Evolutionary conservation across 2,797 vertebrate species (phyloP).

Genomic region (Sebastes ruberrimus): DNA sequence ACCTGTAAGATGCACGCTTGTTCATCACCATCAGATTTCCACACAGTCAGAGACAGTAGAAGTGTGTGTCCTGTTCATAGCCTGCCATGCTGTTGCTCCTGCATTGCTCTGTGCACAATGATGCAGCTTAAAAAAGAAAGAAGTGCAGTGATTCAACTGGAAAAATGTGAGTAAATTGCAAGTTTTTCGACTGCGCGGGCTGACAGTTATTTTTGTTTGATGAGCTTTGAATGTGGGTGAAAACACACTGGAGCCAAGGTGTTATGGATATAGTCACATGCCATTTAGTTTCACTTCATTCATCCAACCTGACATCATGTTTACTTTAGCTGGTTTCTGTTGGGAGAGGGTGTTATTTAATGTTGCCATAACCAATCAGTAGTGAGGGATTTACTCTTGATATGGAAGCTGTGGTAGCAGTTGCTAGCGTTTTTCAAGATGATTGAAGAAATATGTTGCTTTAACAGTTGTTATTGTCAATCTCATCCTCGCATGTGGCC

Average conservation of each 20-base stretch:
- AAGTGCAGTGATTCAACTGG: background rate
- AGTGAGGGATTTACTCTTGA: background rate
- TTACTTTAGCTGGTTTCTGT: background rate
- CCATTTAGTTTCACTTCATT: background rate
- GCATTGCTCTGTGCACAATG: background rate
- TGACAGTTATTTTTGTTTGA: background rate
- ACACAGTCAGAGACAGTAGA: background rate
- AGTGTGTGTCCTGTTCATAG: too few relatives aligned
- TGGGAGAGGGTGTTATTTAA: background rate
- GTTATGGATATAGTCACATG: background rate
- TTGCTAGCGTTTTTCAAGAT: background rate
- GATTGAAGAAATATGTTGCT: background rate
- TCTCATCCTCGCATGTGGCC: background rate
- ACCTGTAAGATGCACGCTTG: background rate
- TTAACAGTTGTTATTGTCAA: background rate
- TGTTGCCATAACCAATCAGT: background rate
- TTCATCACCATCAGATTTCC: background rate
- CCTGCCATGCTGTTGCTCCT: background rate
- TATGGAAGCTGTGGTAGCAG: too few relatives aligned
- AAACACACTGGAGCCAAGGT: background rate
- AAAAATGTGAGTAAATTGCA: background rate
- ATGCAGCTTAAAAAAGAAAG: background rate
- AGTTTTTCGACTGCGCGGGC: background rate
- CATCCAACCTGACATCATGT: background rate
- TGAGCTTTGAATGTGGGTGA: background rate